phyloP scores from a whole-genome alignment of 2,797 vertebrate genomes.

The Champsocephalus esox region DNA sequence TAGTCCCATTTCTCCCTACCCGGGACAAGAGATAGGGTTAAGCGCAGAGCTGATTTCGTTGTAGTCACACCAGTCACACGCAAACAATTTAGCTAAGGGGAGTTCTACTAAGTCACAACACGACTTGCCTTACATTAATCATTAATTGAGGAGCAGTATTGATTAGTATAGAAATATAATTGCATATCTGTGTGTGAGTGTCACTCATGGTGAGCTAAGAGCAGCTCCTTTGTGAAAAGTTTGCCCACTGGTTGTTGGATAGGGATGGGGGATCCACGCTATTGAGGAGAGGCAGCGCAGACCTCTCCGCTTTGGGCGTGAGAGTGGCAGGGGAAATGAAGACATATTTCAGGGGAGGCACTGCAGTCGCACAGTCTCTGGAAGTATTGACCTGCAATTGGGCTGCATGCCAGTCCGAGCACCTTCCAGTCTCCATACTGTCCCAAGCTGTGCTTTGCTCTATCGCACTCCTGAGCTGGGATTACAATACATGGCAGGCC shows the following conservation, averaged over 20 bases:
- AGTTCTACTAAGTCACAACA: slow-evolving; percentile 34
- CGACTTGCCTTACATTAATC: slow-evolving; percentile 33
- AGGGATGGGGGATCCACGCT: slow-evolving; percentile 24
- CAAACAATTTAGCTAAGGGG: slow-evolving; percentile 29
- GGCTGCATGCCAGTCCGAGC: slow-evolving; percentile 76
- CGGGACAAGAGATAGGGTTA: slow-evolving; percentile 34
- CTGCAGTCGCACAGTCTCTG: slow-evolving; percentile 80
- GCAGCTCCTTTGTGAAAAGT: slow-evolving; percentile 63
- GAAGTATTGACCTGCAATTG: slow-evolving; percentile 82
- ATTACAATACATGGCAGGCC: slow-evolving; percentile 39
- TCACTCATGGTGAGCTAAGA: slow-evolving; percentile 40
- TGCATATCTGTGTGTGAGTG: slow-evolving; percentile 37
- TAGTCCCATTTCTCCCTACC: background rate
- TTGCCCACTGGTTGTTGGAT: slow-evolving; percentile 56
- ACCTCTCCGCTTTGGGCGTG: slow-evolving; percentile 52
- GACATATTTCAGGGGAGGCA: slow-evolving; percentile 75
- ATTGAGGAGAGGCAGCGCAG: slow-evolving; percentile 47
- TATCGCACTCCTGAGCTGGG: slow-evolving; percentile 50
- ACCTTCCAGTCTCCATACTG: slow-evolving; percentile 57
- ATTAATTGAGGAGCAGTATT: slow-evolving; percentile 23
- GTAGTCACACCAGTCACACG: background rate
- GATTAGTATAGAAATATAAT: slow-evolving; percentile 44
- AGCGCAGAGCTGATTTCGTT: background rate
- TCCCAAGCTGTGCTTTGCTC: slow-evolving; percentile 52
- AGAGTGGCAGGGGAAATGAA: slow-evolving; percentile 70